Base-by-base conservation (phyloP, 2,797 vertebrate genomes). In the Acanthurus lineatus region DNA sequence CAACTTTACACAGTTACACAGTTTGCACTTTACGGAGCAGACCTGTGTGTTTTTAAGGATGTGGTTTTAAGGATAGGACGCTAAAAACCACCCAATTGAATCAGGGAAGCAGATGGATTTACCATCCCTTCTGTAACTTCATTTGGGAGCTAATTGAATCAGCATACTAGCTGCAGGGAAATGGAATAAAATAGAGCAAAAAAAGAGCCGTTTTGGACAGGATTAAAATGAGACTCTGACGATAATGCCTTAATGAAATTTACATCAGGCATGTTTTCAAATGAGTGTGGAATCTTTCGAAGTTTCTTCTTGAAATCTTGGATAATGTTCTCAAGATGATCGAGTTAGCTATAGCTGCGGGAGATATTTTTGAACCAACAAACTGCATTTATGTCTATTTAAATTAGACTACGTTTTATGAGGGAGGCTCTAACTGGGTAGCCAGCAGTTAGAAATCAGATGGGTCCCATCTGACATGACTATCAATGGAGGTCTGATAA, bases 131-230 rank as follows among this genome's bases (percentile, higher is more conserved):
- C 81, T 65, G 69, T 92, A 92, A 91, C 92, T 91, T 90, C 60
- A 93, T 94, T 94, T 90, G 76, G 77, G 70, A 79, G 73, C 78
- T 92, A 94, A 95, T 91, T 89, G 69, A 93, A 94, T 95, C 87
- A 89, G 87, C 65, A 69, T 73, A 81, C 66, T 86, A 80, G 91
- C 92, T 94, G 85, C 80, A 71, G 83, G 92, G 88, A 89, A 90
- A 90, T 22, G 63, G 77, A 92, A 89, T 81, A 86, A 89, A 91
- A 92, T 49, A 81, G 71, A 73, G 70, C 58, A 83, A 93, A 77
- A 85, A 84, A 84, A 25, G 83, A 82, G 82, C 76, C 48, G 51
- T 71, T 80, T 86, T 86, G 84, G 79, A 77, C 69, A 47, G 75
- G 79, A 90, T 83, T 91, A 81, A 85, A 91, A 89, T 83, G 76